A percentile compares a stretch with the other conserved stretches of the same genome.
phyloP scores from a whole-genome alignment of 2,797 vertebrate species.

The Oreonectes daqikongensis region DNA sequence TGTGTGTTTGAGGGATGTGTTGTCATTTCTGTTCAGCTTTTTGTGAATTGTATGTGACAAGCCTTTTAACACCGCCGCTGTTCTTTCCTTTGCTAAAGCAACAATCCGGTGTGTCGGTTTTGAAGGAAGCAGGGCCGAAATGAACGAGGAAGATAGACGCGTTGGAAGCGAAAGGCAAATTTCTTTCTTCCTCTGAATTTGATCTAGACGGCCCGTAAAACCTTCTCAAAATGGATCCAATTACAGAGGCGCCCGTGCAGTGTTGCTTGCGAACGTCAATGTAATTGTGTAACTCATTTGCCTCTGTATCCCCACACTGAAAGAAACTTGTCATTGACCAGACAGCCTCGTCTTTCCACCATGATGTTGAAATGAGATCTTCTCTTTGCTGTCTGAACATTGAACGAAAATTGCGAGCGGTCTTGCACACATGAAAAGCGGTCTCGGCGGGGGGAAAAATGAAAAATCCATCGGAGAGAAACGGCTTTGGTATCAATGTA shows the following conservation, averaged over 20 bases:
- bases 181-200: conserved; percentile 63
- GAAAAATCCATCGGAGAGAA: conserved; percentile 55
- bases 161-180: conserved; percentile 53
- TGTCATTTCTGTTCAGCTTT: conserved; percentile 62
- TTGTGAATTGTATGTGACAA: conserved; percentile 65
- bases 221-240: conserved; percentile 73
- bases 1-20: conserved; percentile 55
- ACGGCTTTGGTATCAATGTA: background rate
- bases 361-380: conserved; percentile 72
- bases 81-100: conserved; percentile 57
- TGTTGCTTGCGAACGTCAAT: conserved; percentile 67
- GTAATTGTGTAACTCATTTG: conserved; percentile 78
- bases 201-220: conserved; percentile 68
- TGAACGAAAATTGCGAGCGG: conserved; percentile 64
- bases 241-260: conserved; percentile 70
- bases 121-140: background rate
- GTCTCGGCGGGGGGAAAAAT: conserved; percentile 56
- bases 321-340: conserved; percentile 73
- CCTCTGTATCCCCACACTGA: conserved; percentile 63
- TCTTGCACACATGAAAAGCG: conserved; percentile 59
- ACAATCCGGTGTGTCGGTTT: background rate
- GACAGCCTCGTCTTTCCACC: conserved; percentile 67
- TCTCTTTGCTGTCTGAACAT: conserved; percentile 67
- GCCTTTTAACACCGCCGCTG: conserved; percentile 61
- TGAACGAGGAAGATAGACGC: conserved; percentile 16